Base-by-base conservation (phyloP, 2,113 vertebrate genomes). In the Cyphomyrus discorhynchus region DNA sequence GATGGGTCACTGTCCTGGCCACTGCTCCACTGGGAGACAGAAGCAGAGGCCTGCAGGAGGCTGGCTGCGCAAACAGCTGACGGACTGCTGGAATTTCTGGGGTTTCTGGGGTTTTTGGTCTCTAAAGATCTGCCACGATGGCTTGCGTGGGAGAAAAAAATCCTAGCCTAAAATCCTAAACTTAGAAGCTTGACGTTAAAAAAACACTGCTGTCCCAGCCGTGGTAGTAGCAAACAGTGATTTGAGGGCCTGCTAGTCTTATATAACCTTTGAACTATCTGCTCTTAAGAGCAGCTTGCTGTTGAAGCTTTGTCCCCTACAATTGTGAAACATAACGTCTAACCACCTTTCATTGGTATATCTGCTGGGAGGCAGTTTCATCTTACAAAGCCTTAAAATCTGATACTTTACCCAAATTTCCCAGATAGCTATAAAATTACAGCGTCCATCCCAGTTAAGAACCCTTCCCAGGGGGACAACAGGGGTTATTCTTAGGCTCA, bases 321-420 rank as follows among this genome's bases (percentile, higher is more conserved):
- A 80, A 80, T 39, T 35, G 74, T 80, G 35, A 80, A 35, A 80
- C 17, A 31, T 74, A 80, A 80, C 35, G 0, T 42, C 35, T 80
- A 39, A 8, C 74, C 74, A 77, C 74, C 74, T 77, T 70, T 77
- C 27, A 39, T 77, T 31, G 74, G 4, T 19, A 77, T 42, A 77
- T 77, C 31, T 77, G 74, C 74, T 77, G 13, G 35, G 35, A 77
- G 35, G 74, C 35, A 77, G 13, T 77, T 35, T n/a, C 70, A 35
- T 74, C 70, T 77, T 39, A 77, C 74, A 77, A 39, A 80, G 74
- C 35, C 74, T 80, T 80, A 42, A 80, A 80, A 80, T 80, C 74
- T 80, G 31, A 80, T 42, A 19, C 74, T 80, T 80, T 80, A 42
- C 74, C 74, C 74, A 39, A 42, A 7, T 80, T 80, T 17, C 31